Evolutionary conservation across 23 tunicate genomes (phyloP), one percentile per base, ranked within the genome.

Genomic region (Ciona savignyi): DNA sequence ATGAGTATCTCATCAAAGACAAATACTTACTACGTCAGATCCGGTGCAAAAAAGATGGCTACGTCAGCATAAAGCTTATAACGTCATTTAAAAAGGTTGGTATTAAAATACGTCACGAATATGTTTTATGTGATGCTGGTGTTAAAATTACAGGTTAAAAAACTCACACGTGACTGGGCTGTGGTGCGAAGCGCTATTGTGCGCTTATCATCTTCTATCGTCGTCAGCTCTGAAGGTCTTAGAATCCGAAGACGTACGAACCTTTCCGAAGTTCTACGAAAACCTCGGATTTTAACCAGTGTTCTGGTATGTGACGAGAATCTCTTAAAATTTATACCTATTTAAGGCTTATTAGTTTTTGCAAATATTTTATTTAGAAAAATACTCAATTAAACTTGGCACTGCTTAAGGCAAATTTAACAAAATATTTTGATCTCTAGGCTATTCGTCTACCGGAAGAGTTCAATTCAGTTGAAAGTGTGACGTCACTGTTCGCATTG

Each of bases 11-110:
- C 26, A 75, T 87, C 63, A 81, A 79, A 63, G 98, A 93, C 73
- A 90, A 85, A 48, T 93, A 93, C 51, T 51, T 93, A 29, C 65
- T 86, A 26, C 88, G 98, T 4, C 98, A 93, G 84, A 74, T 93
- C 30, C 93, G 98, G 28, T 78, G 98, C 78, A 93, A 93, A 42
- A 86, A 83, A 67, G 98, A 93, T 33, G 98, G 98, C n/a, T 93
- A 77, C 79, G 70, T 93, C 77, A 86, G 94, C 75, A 86, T 86
- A 42, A 92, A 85, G 66, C 80, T 88, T 34, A 77, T 88, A 51
- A 88, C 96, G 27, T 83, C 81, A 30, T 88, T 88, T 48, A 88
- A 88, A 62, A 93, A 86, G 60, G n/a, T n/a, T n/a, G n/a, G n/a
- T n/a, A n/a, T n/a, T n/a, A n/a, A n/a, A n/a, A n/a, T n/a, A n/a